Conservation (phyloP, 2,888 invertebrate species). For the Cataglyphis livida region DNA sequence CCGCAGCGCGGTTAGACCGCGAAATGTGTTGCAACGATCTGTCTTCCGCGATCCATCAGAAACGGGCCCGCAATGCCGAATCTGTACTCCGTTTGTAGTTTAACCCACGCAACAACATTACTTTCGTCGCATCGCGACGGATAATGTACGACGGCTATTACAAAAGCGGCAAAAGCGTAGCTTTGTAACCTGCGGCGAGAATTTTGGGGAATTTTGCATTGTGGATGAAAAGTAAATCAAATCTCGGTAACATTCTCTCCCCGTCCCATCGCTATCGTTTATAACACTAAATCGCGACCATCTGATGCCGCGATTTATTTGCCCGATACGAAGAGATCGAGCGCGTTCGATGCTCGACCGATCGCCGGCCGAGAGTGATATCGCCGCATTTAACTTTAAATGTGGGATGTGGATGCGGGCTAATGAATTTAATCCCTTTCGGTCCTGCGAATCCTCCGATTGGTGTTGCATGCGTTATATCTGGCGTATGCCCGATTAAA, state of each 20-base stretch:
- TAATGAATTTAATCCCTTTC: constrained; percentile 51
- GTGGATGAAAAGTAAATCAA: constrained; percentile 39
- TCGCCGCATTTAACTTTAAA: constrained; percentile 43
- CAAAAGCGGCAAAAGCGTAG: neutral
- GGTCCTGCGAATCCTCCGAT: constrained; percentile 26
- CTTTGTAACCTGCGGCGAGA: constrained; percentile 5
- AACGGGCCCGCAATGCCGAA: constrained; percentile 40
- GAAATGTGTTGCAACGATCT: constrained; percentile 45
- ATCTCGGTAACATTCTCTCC: neutral
- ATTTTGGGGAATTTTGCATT: neutral
- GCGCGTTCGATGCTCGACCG: constrained; percentile 5
- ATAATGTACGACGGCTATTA: constrained; percentile 42
- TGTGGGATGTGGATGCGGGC: constrained; percentile 34
- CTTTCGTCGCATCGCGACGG: constrained; percentile 40
- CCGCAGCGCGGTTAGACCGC: constrained; percentile 39
- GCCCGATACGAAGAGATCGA: constrained; percentile 36
- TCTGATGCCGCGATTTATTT: constrained; percentile 38
- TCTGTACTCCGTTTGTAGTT: neutral
- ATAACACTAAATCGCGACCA: constrained; percentile 29
- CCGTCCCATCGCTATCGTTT: neutral
- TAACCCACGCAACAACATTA: constrained; percentile 30
- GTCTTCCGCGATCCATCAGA: constrained; percentile 42
- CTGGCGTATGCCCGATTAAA: constrained; percentile 10
- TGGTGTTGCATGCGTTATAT: neutral
- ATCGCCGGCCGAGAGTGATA: constrained; percentile 28